Conservation (phyloP, 92 coral and sea anemone genomes). For the Actinostola sp. region DNA sequence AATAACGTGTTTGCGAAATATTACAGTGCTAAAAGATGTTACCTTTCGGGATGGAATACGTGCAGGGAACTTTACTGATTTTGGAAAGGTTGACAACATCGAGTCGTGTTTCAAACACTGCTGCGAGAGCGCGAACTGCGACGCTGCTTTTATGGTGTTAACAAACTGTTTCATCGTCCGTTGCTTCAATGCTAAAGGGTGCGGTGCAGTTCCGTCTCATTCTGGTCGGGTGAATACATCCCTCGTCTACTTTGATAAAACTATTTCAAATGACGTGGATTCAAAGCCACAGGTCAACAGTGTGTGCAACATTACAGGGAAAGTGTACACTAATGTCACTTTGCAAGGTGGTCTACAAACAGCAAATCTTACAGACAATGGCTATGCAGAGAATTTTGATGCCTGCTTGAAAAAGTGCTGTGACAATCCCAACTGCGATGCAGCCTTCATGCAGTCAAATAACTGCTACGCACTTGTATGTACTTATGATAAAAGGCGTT, state of each 20-base stretch:
- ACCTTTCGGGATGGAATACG: slow-evolving; percentile 92
- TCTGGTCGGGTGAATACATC: slow-evolving; percentile 70
- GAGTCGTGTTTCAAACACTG: slow-evolving; percentile 81
- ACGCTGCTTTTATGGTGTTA: slow-evolving; percentile 92
- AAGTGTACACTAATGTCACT: slow-evolving; percentile 49
- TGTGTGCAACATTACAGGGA: slow-evolving; percentile 47
- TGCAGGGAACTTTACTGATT: slow-evolving; percentile 94
- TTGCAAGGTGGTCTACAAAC: slow-evolving; percentile 64
- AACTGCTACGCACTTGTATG: slow-evolving; percentile 80
- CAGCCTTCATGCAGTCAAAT: slow-evolving; percentile 71
- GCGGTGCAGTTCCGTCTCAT: slow-evolving; percentile 80
- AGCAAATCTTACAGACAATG: slow-evolving; percentile 70
- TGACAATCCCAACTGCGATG: slow-evolving; percentile 56
- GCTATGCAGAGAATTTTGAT: slow-evolving; percentile 49
- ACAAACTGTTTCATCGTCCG: slow-evolving; percentile 84
- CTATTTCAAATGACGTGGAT: background rate
- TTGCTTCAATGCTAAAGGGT: slow-evolving; percentile 73
- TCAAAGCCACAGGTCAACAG: background rate
- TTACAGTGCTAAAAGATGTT: slow-evolving; percentile 73
- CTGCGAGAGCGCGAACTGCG: slow-evolving; percentile 81
- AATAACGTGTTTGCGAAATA: slow-evolving; percentile 51
- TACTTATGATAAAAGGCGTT: slow-evolving; percentile 45
- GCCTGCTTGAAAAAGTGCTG: slow-evolving; percentile 75
- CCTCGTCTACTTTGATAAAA: slow-evolving; percentile 65
- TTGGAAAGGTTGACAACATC: slow-evolving; percentile 78